Conservation (phyloP, 2,888 invertebrate genomes). For the Sphecodes monilicornis region DNA sequence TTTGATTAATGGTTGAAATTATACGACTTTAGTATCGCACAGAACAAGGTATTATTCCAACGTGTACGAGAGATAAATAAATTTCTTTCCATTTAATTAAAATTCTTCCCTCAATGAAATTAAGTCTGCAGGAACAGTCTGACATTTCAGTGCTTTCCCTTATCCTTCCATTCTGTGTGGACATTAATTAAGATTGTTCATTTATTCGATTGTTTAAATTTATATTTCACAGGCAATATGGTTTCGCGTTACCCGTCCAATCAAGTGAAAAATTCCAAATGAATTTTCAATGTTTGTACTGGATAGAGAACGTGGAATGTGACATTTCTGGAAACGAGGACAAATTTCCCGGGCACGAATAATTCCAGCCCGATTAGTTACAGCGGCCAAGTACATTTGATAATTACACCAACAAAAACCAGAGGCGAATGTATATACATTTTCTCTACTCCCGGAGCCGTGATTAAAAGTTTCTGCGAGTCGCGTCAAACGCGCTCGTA, state of each 20-base stretch:
- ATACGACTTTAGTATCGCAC: neutral
- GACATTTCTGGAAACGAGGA: neutral
- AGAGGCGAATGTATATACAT: constrained; percentile 8
- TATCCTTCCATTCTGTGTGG: neutral
- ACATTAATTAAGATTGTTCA: neutral
- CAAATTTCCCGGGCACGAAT: neutral
- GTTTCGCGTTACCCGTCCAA: neutral
- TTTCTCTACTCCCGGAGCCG: neutral
- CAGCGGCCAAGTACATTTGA: constrained; percentile 1
- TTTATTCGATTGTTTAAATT: neutral
- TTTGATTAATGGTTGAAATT: neutral
- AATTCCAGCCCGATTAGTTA: constrained; percentile 12
- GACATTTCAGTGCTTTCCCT: neutral
- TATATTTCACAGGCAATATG: neutral
- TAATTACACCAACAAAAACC: constrained; percentile 6
- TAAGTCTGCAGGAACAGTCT: neutral
- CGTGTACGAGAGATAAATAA: neutral
- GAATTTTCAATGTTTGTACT: neutral
- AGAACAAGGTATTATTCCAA: neutral
- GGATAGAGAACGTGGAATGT: neutral
- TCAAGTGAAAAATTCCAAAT: neutral
- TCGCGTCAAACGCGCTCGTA: neutral
- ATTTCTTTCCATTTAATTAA: no score
- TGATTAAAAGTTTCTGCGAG: constrained; percentile 15
- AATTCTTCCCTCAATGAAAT: neutral